phyloP scores from a whole-genome alignment of 2,113 vertebrate species.

The Rhabdornis inornatus region DNA sequence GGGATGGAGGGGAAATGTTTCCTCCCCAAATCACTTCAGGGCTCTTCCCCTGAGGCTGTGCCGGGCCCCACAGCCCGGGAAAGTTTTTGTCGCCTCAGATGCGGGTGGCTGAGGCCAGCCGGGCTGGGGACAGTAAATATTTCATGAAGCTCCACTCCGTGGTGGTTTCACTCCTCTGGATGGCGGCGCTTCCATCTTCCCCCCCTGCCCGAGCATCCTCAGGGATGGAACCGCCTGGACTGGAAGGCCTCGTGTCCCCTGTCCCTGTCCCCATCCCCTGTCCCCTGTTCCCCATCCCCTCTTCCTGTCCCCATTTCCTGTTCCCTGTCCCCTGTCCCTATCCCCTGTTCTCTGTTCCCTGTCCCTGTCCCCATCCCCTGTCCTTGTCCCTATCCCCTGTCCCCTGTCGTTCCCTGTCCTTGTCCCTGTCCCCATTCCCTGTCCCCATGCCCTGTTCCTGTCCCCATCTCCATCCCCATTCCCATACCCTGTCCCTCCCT shows the following conservation, averaged over 20 bases:
- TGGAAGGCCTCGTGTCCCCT: neutral
- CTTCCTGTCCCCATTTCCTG: too few species aligned
- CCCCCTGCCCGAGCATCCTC: neutral
- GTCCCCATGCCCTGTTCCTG: too few species aligned
- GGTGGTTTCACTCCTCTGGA: neutral
- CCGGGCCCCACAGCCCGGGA: neutral
- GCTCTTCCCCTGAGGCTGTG: neutral
- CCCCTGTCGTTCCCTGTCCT: too few species aligned
- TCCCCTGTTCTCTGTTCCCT: too few species aligned
- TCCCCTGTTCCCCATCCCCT: too few species aligned
- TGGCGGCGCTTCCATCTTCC: neutral
- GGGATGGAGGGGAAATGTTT: neutral
- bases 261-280: too few species aligned
- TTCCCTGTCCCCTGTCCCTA: too few species aligned
- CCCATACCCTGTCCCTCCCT: too few species aligned
- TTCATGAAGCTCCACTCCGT: neutral
- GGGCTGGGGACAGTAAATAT: neutral
- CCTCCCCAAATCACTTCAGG: neutral
- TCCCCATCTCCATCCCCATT: too few species aligned
- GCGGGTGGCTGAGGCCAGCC: neutral
- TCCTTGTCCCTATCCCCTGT: too few species aligned
- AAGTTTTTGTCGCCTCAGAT: neutral
- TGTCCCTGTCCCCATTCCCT: too few species aligned
- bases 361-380: too few species aligned
- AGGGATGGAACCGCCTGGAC: neutral